phyloP scores from a whole-genome alignment of 2,797 vertebrate species.

The Pangasius larnaudii region DNA sequence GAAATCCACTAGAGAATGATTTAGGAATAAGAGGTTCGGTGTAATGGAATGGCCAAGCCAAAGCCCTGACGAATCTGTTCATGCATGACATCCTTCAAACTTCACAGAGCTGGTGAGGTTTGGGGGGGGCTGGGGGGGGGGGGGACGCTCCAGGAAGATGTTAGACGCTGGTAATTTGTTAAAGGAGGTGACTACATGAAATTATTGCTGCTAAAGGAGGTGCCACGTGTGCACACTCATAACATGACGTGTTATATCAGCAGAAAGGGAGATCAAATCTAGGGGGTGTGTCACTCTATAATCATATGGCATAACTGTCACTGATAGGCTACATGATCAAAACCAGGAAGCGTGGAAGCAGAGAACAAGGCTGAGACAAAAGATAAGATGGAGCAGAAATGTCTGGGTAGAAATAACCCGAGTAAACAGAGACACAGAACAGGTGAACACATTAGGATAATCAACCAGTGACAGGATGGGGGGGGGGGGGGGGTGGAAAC shows the following conservation, averaged over 20 bases:
- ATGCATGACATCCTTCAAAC: not conserved
- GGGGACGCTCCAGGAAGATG: not conserved
- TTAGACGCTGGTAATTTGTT: not conserved
- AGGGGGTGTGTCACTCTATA: not conserved
- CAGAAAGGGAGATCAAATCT: not conserved
- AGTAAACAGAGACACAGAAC: not conserved
- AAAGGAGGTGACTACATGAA: not conserved
- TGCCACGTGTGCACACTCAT: not conserved
- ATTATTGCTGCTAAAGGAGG: not conserved
- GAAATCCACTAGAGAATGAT: not conserved
- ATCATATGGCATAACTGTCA: not conserved
- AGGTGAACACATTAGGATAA: conserved; percentile 2
- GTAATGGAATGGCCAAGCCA: not conserved
- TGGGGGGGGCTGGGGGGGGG: no score
- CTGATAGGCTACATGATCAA: not conserved
- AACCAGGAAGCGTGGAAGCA: not conserved
- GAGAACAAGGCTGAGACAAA: not conserved
- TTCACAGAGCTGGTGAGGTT: not conserved
- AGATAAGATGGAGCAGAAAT: not conserved
- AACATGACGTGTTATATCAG: not conserved
- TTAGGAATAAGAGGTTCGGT: not conserved
- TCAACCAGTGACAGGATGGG: not conserved
- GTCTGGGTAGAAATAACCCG: not conserved
- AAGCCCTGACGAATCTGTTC: not conserved
- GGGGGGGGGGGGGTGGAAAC: not conserved